Evolutionary conservation across 2,113 vertebrate species (phyloP), one percentile per base, ranked within the genome.

Genomic region (Oncorhynchus keta): DNA sequence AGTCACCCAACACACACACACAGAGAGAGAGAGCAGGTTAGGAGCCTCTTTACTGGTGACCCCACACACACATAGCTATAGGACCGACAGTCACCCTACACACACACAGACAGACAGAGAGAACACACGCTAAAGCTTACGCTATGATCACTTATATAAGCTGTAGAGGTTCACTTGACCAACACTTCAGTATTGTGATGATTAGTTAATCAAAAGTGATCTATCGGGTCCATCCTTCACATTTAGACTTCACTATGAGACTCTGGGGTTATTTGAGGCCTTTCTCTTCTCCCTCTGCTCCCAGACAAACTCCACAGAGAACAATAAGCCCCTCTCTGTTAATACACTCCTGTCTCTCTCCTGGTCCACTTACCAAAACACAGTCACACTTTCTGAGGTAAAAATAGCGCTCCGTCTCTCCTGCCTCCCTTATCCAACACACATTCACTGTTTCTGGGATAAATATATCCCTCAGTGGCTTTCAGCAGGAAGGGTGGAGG

Each of bases 41-140:
- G 28, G 0, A 32, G 30, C 30, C 30, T 32, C 30, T 90, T 96
- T 99, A 86, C 96, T 97, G 75, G 96, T 98, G 87, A 99, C 88
- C 9, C 98, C 97, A 71, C 98, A 99, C 11, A 99, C 97, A n/a
- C n/a, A 0, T 99, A 99, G 90, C 97, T 99, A 83, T 99, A 99
- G 0, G 30, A 30, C 30, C 30, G 30, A 30, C 4, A 30, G 30
- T 30, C 30, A 30, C 30, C 30, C 30, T 0, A 76, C 11, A 28
- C 64, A 73, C 13, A 66, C 14, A 78, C 1, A 28, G 2, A 28
- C 2, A 28, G 28, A 28, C 2, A 28, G 28, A 73, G 0, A 39
- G 7, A 39, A 9, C 9, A 45, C 9, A 45, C 2, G 8, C 9
- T 45, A 45, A 2, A 45, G 39, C 9, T 45, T 45, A 2, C 0